Conservation (phyloP, 2,797 vertebrate genomes). For the Poecilia picta region DNA sequence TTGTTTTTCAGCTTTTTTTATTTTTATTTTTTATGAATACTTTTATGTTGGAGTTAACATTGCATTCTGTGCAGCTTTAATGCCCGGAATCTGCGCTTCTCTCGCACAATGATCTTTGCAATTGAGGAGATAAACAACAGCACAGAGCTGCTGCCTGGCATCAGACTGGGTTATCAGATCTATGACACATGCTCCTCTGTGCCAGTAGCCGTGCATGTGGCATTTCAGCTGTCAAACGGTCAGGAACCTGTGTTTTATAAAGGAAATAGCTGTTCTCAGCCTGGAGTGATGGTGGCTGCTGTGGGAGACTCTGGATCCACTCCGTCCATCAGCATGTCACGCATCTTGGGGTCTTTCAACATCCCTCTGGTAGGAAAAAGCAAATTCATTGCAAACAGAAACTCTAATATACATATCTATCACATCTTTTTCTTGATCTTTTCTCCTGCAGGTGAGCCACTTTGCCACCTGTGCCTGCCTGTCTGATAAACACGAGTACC, state of each 20-base stretch:
- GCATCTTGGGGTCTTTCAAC: not conserved
- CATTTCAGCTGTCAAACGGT: not conserved
- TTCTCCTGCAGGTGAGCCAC: not conserved
- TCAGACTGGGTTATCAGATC: slow-evolving; percentile 65
- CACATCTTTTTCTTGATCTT: not conserved
- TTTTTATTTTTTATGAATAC: not conserved
- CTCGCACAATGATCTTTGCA: slow-evolving; percentile 42
- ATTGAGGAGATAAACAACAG: slow-evolving; percentile 72
- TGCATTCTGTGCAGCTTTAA: slow-evolving; percentile 20
- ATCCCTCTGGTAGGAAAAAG: not conserved
- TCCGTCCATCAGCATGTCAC: not conserved
- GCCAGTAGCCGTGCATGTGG: not conserved
- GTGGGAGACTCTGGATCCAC: slow-evolving; percentile 7
- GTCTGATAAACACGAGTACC: not conserved
- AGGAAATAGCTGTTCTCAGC: not conserved
- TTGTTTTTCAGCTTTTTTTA: not conserved
- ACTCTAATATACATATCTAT: not conserved
- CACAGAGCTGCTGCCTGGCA: slow-evolving; percentile 55
- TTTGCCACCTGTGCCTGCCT: not conserved
- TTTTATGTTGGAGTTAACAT: not conserved
- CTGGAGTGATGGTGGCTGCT: not conserved
- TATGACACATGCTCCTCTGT: slow-evolving; percentile 60
- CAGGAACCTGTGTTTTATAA: not conserved
- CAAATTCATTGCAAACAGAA: not conserved
- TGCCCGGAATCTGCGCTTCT: slow-evolving; percentile 45